phyloP scores from a whole-genome alignment of 2,113 vertebrate genomes.

The Sorex araneus region DNA sequence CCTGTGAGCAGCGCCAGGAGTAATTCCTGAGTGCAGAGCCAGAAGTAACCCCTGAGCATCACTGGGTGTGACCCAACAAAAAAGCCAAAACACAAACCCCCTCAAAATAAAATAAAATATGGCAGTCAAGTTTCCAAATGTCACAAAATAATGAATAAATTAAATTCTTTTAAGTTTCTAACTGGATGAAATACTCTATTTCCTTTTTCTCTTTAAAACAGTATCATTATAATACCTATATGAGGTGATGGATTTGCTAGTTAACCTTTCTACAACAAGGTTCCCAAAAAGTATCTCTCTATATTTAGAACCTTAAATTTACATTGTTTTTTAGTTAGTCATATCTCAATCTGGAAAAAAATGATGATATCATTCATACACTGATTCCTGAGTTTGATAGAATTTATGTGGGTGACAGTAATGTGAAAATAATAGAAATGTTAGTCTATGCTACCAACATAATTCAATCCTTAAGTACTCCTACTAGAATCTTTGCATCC shows the following conservation, averaged over 20 bases:
- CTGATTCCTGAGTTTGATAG: not conserved
- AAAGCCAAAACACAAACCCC: too few relatives aligned
- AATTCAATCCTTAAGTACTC: not conserved
- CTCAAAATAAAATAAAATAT: not conserved
- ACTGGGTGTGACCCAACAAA: too few relatives aligned
- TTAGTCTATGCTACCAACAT: not conserved
- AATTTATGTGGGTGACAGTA: not conserved
- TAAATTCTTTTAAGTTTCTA: not conserved
- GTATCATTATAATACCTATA: not conserved
- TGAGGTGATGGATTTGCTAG: not conserved
- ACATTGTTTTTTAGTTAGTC: not conserved
- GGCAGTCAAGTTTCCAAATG: not conserved
- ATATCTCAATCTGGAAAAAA: not conserved
- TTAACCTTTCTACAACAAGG: not conserved
- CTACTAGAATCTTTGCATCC: not conserved
- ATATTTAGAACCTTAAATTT: not conserved
- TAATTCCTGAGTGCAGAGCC: too few relatives aligned
- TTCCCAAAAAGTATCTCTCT: not conserved
- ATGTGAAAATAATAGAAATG: not conserved
- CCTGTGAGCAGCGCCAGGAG: too few relatives aligned
- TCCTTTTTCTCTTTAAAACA: not conserved
- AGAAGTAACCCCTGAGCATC: too few relatives aligned
- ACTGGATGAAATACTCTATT: not conserved
- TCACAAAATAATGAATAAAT: not conserved
- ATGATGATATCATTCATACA: not conserved